Evolutionary conservation across 2,888 invertebrate species (phyloP).

Genomic region (Sphaerophoria taeniata): DNA sequence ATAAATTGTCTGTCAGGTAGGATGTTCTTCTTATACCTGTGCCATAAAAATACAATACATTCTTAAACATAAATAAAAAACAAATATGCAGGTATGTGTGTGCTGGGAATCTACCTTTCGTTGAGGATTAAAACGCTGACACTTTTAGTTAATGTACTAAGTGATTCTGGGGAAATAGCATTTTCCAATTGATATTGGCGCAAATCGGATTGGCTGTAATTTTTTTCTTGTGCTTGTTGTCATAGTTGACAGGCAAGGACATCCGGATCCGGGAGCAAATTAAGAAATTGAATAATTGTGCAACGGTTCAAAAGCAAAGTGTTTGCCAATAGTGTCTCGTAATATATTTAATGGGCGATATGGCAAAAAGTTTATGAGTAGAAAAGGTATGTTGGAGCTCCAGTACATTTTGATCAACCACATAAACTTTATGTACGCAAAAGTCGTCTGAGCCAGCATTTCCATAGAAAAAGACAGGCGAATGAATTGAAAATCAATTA

Average conservation of each 20-base stretch:
- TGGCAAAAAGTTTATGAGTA: not conserved
- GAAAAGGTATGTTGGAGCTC: not conserved
- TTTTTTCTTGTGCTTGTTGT: not conserved
- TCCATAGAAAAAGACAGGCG: too few relatives aligned
- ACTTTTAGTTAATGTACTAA: slow-evolving; percentile 64
- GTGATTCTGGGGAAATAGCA: slow-evolving; percentile 59
- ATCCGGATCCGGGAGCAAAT: slow-evolving; percentile 13
- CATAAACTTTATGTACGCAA: not conserved
- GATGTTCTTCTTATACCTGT: too few relatives aligned
- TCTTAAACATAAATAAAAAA: too few relatives aligned
- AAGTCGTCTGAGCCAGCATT: too few relatives aligned
- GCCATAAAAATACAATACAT: too few relatives aligned
- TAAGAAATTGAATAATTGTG: slow-evolving; percentile 50
- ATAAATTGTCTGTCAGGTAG: slow-evolving; percentile 56
- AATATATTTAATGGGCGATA: not conserved
- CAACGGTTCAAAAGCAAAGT: slow-evolving; percentile 5
- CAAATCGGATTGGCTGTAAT: slow-evolving; percentile 47
- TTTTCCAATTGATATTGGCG: slow-evolving; percentile 52
- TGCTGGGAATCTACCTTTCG: not conserved
- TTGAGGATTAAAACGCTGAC: slow-evolving; percentile 58
- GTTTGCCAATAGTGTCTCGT: not conserved
- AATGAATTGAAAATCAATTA: too few relatives aligned
- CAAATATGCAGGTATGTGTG: not conserved
- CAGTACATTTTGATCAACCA: not conserved
- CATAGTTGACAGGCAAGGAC: slow-evolving; percentile 29